Percentiles rank a stretch among this genome's conserved stretches.
These are phyloP conservation scores for Ceuthmochares aereus DNA, from an alignment of 2,113 vertebrate genomes.

Conservation along the genomic window DNA sequence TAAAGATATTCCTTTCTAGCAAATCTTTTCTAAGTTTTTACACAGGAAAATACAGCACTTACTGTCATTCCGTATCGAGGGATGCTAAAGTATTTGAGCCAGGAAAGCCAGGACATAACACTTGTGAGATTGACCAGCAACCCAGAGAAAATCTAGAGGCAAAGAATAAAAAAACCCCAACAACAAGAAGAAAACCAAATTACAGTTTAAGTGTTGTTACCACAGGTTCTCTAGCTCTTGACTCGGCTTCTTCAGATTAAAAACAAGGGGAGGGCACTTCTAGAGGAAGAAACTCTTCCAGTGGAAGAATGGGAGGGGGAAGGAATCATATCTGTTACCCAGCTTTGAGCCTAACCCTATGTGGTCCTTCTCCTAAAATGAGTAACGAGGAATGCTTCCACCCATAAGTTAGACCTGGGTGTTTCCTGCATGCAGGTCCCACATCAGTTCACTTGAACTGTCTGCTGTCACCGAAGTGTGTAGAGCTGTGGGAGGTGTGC, in stretches of 20 bases:
- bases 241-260: background rate
- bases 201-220: background rate
- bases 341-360: background rate
- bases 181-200: background rate
- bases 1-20: background rate
- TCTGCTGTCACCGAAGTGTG: background rate
- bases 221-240: background rate
- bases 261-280: background rate
- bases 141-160: constrained; percentile 87
- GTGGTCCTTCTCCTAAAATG: background rate
- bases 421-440: background rate
- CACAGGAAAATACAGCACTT: constrained; percentile 47
- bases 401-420: fast-evolving
- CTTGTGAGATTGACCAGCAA: constrained; percentile 88
- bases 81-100: constrained; percentile 92
- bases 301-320: background rate
- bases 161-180: background rate
- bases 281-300: background rate
- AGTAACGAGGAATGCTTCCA: background rate
- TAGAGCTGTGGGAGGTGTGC: background rate
- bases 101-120: constrained; percentile 81
- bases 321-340: background rate
- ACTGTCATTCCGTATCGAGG: constrained; percentile 87
- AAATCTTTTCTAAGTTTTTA: background rate
- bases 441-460: background rate